phyloP scores from a whole-genome alignment of 2,888 invertebrate genomes.

The Limnephilus rhombicus region DNA sequence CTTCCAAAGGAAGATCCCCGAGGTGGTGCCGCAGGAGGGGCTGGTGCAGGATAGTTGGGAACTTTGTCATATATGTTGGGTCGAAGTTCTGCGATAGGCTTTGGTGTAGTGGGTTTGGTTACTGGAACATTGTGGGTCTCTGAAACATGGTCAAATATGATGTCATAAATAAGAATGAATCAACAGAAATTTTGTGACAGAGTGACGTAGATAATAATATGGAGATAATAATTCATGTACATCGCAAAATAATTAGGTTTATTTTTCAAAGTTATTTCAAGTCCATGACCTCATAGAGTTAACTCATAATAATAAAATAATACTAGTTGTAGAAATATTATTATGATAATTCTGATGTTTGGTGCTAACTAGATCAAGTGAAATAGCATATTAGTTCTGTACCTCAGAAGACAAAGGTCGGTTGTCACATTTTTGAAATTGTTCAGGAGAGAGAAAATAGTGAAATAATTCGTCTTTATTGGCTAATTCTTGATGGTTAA shows the following conservation, averaged over 20 bases:
- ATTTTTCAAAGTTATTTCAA: neutral
- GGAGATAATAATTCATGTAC: neutral
- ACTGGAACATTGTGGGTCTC: conserved; percentile 74
- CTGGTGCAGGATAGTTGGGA: conserved; percentile 75
- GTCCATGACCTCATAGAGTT: neutral
- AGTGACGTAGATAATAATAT: neutral
- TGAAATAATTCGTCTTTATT: too few species aligned
- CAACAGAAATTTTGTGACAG: neutral
- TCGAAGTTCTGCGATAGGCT: conserved; percentile 69
- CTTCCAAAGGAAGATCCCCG: conserved; percentile 67
- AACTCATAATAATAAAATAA: neutral
- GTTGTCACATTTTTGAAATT: too few species aligned
- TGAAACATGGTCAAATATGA: conserved; percentile 68
- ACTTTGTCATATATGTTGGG: conserved; percentile 71
- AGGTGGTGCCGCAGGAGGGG: conserved; percentile 70
- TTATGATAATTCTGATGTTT: neutral
- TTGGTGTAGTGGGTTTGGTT: conserved; percentile 70
- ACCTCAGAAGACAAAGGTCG: too few species aligned
- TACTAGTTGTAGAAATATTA: neutral
- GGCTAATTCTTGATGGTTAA: too few species aligned
- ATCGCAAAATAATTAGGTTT: neutral
- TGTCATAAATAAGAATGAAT: neutral
- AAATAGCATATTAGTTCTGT: too few species aligned
- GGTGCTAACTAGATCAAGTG: neutral
- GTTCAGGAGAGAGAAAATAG: too few species aligned